Base-by-base conservation (phyloP, 2,888 invertebrate genomes). In the Bellardia pandia region DNA sequence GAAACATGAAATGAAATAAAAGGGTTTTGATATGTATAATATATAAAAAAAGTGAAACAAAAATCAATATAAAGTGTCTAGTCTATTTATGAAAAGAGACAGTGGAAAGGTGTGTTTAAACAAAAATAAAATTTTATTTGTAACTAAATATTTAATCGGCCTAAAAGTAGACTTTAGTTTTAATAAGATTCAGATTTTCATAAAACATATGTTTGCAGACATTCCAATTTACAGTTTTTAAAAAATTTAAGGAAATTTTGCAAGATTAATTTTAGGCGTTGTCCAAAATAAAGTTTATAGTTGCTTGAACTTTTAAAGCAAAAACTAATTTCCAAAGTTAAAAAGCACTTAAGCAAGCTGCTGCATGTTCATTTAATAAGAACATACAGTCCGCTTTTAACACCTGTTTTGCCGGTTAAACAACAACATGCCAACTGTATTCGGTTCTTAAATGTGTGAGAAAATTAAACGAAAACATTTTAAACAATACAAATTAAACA, bases 31-130 rank as follows among this genome's bases (percentile, higher is more conserved):
- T 1, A 13, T 33, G 48, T 5, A 56, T 30, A 14, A 23, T 33
- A 74, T 45, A 66, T 58, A 48, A 58, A 48, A 56, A 14, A 8
- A 37, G 60, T 8, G 2, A 56, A 62, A 42, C 4, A 33, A 76
- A 85, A 85, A 85, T 79, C 84, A 68, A 79, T 85, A 75, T 14
- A 30, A 79, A 51, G 8, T 75, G 79, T 79, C 79, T 79, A 68
- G 79, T 45, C 66, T 78, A 16, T 3, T 2, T 33, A 51, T n/a
- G 2, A 37, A 66, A 76, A 45, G 23, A 16, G n/a, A 69, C 37
- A 42, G 14, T 6, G 13, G 30, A 40, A 56, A 71, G 11, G 11
- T 45, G 8, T 45, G 45, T 23, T 23, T 23, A 23, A 23, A 23
- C 23, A 23, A 23, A 23, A 23, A 23, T 23, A n/a, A 51, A 51